Evolutionary conservation across 1,140 invertebrate genomes (phyloP), one percentile per base, ranked within the genome.

Genomic region (Macrotrachela quadricornifera): DNA sequence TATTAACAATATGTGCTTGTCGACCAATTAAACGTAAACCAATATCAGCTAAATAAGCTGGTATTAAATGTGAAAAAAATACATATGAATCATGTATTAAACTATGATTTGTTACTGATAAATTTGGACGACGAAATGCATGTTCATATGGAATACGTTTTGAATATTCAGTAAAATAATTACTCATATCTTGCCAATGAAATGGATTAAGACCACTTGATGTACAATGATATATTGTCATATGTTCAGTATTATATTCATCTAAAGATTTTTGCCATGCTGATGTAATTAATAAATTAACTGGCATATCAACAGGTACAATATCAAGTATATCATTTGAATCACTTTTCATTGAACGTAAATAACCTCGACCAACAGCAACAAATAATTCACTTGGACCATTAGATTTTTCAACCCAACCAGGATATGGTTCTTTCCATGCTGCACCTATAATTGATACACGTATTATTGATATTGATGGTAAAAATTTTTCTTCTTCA

Each of bases 401-500:
- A 69, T 95, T 95, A 70, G 88, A 85, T 46, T 88, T 92, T 58
- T 83, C 82, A 8, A 90, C 91, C 90, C 90, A 96, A 3, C 88
- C 87, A 6, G 83, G 80, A 6, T 82, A 63, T 0, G 87, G 91
- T 64, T 95, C 85, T 63, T 82, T 82, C 83, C 85, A 91, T 4
- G 85, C 76, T 18, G 80, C 86, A 11, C 82, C 80, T 62, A 94
- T 85, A 79, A 94, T 91, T 0, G 87, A 91, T 0, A 90, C 88
- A 61, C 88, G 74, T 40, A 85, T 78, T 57, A 95, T 83, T 1
- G 83, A 76, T 3, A 80, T 69, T 0, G 85, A 83, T 0, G 88
- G 86, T 39, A 95, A 54, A 17, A 62, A 60, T 10, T 59, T 59
- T n/a, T 73, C 57, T 45, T 79, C 82, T 78, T 71, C 62, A 15